These are phyloP conservation scores for Pemphredon lugubris DNA, from an alignment of 2,888 invertebrate species.

Conservation along the genomic window DNA sequence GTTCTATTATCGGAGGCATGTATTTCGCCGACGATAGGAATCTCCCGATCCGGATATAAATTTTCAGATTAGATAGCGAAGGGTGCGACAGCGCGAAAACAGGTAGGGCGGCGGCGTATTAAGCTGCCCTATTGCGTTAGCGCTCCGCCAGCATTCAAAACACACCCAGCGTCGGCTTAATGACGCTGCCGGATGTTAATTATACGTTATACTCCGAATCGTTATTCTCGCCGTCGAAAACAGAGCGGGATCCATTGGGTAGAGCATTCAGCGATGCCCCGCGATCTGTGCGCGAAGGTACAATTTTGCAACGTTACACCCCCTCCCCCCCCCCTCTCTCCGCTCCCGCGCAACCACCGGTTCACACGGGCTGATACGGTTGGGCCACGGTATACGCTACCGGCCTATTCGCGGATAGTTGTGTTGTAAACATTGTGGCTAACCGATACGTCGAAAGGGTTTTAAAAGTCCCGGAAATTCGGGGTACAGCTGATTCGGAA, in stretches of 20 bases:
- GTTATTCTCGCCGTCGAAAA: conserved; percentile 37
- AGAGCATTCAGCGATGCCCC: conserved; percentile 15
- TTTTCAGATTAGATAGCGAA: conserved; percentile 22
- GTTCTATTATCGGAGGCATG: neutral
- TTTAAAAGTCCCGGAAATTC: conserved; percentile 61
- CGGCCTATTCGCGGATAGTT: conserved; percentile 36
- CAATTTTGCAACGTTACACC: conserved; percentile 23
- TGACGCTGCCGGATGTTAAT: conserved; percentile 61
- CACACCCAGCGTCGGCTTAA: conserved; percentile 45
- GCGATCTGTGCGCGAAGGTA: conserved; percentile 12
- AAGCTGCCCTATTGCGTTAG: conserved; percentile 43
- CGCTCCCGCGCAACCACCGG: neutral
- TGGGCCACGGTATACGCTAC: conserved; percentile 14
- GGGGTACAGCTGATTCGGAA: conserved; percentile 51
- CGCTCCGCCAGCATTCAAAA: conserved; percentile 36
- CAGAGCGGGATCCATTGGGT: conserved; percentile 29
- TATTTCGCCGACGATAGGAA: neutral
- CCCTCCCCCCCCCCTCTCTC: neutral
- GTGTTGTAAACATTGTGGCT: conserved; percentile 60
- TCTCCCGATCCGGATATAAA: conserved; percentile 14
- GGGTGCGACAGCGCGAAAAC: neutral
- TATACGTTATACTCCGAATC: conserved; percentile 60
- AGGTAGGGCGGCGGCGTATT: conserved; percentile 24
- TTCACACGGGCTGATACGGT: conserved; percentile 27
- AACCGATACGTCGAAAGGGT: conserved; percentile 58